These are phyloP conservation scores for Thunnus maccoyii DNA, from an alignment of 2,113 vertebrate species.

Conservation along the genomic window DNA sequence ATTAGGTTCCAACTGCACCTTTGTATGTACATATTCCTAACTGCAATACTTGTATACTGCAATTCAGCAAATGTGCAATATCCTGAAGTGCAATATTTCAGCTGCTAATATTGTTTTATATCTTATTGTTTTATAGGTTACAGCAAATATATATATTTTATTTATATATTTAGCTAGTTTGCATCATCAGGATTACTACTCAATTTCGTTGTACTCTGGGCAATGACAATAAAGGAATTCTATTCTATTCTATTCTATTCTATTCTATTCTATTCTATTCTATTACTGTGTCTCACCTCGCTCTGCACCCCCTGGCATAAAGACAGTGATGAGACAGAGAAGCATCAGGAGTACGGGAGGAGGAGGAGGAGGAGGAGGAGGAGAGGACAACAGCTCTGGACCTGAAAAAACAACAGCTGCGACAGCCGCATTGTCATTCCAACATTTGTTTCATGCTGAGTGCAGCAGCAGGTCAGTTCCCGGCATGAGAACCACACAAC, in stretches of 20 bases:
- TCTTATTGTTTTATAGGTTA: too few species aligned
- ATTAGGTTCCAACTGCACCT: not conserved
- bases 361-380: conserved; percentile 59
- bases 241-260: too few species aligned
- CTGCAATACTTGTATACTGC: too few species aligned
- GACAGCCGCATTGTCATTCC: conserved; percentile 70
- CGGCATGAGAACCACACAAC: conserved; percentile 56
- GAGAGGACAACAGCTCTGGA: conserved; percentile 69
- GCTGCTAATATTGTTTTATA: too few species aligned
- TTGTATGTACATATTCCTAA: too few species aligned
- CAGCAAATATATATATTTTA: too few species aligned
- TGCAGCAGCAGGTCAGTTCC: conserved; percentile 70
- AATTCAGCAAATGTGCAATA: too few species aligned
- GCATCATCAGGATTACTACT: too few species aligned
- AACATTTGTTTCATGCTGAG: conserved; percentile 79
- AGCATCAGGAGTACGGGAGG: conserved; percentile 59
- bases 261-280: not conserved
- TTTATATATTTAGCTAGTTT: too few species aligned
- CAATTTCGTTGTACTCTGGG: too few species aligned
- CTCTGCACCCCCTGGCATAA: conserved; percentile 12
- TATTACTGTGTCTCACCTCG: not conserved
- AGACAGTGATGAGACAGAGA: conserved; percentile 57
- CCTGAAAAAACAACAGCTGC: conserved; percentile 87
- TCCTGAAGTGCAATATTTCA: too few species aligned
- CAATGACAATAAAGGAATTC: too few species aligned